phyloP scores from a whole-genome alignment of 2,113 vertebrate species.

The Apteryx mantelli region DNA sequence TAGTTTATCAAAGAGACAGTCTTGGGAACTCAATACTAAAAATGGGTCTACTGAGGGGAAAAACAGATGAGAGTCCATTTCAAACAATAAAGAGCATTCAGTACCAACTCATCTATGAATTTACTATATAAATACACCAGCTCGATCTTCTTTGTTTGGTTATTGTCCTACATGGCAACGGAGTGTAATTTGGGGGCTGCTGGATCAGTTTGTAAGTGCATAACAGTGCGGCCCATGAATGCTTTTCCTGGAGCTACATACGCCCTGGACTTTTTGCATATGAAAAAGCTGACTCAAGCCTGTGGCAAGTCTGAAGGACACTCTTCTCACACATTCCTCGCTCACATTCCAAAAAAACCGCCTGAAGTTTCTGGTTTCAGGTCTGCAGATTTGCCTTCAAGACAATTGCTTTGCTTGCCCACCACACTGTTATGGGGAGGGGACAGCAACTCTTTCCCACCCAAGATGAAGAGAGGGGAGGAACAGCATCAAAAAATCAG shows the following conservation, averaged over 20 bases:
- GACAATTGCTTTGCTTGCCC: background rate
- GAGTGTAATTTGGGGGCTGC: background rate
- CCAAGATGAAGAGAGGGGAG: background rate
- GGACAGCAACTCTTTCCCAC: slow-evolving; percentile 7
- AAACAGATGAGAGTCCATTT: background rate
- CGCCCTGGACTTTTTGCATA: background rate
- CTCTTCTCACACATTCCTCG: background rate
- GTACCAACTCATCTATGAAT: background rate
- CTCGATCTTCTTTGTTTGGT: background rate
- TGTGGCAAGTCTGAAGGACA: rapidly evolving
- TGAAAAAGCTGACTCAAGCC: background rate
- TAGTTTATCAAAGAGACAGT: background rate
- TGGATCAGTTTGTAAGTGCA: background rate
- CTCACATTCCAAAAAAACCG: background rate
- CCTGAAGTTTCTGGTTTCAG: background rate
- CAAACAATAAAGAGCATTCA: background rate
- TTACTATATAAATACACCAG: background rate
- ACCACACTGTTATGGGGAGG: background rate
- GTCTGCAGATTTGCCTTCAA: background rate
- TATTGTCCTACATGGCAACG: background rate
- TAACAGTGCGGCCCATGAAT: background rate
- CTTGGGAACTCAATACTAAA: background rate
- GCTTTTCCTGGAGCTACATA: background rate
- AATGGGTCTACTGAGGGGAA: background rate
- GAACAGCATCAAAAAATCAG: slow-evolving; percentile 33